These are phyloP conservation scores for Montipora cactus DNA, from an alignment of 64 coral and sea anemone genomes.

Conservation along the genomic window DNA sequence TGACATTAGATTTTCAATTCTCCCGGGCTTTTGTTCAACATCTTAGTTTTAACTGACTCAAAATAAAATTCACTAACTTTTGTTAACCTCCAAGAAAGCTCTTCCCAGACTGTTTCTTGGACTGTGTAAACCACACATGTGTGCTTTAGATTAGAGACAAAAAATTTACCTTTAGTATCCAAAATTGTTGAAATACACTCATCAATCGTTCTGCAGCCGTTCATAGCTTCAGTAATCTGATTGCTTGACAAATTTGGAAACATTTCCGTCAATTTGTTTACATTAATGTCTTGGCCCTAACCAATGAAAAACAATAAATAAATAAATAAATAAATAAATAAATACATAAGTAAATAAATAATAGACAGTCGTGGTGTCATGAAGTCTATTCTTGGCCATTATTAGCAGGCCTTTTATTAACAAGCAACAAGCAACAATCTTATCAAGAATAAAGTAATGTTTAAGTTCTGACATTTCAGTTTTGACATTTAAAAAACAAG, in stretches of 20 bases:
- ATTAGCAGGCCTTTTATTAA: background rate
- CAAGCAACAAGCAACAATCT: background rate
- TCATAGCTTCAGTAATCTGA: constrained; percentile 9
- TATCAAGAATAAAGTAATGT: background rate
- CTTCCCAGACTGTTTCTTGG: background rate
- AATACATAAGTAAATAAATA: background rate
- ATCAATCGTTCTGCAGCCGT: constrained; percentile 2
- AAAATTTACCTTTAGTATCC: background rate
- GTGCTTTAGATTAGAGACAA: no score
- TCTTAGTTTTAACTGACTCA: background rate
- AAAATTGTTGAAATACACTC: constrained; percentile 26
- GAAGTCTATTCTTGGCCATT: background rate
- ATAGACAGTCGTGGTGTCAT: background rate
- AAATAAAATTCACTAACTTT: background rate
- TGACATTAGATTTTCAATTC: background rate
- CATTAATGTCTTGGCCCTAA: background rate
- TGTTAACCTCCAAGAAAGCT: background rate
- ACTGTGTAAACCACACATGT: no score
- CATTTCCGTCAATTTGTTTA: constrained; percentile 1
- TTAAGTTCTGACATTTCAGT: background rate
- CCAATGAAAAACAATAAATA: background rate
- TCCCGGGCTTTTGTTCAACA: background rate
- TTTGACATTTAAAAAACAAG: background rate
- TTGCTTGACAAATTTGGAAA: background rate
- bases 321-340: background rate